Conservation (phyloP, 2,888 invertebrate genomes). For the Stenotaenia linearis region DNA sequence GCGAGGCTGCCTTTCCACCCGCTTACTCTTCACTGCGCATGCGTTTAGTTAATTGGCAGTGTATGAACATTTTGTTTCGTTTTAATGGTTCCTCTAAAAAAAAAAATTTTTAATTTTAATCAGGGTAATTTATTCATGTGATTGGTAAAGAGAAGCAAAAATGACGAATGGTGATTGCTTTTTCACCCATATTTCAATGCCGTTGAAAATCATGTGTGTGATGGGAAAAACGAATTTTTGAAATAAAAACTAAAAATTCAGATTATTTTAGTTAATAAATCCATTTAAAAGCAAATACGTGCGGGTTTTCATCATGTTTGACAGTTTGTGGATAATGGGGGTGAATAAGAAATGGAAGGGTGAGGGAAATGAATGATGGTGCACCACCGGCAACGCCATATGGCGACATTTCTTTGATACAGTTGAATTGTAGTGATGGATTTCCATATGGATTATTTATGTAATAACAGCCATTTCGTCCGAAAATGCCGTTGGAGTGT, state of each 20-base stretch:
- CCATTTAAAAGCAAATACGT: not conserved
- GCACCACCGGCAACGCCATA: not conserved
- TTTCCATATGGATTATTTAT: slow-evolving; percentile 7
- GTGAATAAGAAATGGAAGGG: not conserved
- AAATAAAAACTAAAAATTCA: no score
- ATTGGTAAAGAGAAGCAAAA: not conserved
- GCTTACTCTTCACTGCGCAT: slow-evolving; percentile 7
- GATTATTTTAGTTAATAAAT: not conserved
- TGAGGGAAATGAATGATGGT: not conserved
- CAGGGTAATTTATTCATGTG: slow-evolving; percentile 11
- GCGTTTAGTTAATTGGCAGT: slow-evolving; percentile 1
- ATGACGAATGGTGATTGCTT: slow-evolving; percentile 8
- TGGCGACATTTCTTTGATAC: not conserved
- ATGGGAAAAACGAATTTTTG: not conserved
- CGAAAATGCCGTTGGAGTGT: not conserved
- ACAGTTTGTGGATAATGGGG: not conserved
- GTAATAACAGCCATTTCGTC: not conserved
- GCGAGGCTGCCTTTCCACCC: not conserved
- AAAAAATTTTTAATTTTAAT: not conserved
- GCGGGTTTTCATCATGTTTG: not conserved
- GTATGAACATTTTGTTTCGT: slow-evolving; percentile 16
- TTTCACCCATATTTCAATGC: slow-evolving; percentile 1
- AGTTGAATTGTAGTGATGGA: not conserved
- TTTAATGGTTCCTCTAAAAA: not conserved
- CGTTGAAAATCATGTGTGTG: not conserved